Percentiles rank a stretch among this genome's conserved stretches.
These are phyloP conservation scores for Chloroceryle amazona DNA, from an alignment of 2,797 vertebrate species.

Conservation along the genomic window DNA sequence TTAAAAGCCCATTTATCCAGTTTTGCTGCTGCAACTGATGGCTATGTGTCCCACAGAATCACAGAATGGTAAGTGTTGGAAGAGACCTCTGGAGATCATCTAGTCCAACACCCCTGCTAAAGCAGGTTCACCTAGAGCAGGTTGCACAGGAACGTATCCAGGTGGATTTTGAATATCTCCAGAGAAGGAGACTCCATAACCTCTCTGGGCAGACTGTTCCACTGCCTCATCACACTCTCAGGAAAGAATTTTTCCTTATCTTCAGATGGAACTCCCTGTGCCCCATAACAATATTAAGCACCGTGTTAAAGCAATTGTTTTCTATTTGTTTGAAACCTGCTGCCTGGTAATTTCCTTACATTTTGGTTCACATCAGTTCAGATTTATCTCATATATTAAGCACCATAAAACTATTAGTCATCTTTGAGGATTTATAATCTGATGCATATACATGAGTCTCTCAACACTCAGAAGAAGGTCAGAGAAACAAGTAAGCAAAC, in stretches of 20 bases:
- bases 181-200: too few relatives aligned
- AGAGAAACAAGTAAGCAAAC: not conserved
- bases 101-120: too few relatives aligned
- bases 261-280: not conserved
- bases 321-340: not conserved
- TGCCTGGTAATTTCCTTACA: not conserved
- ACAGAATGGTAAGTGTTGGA: not conserved
- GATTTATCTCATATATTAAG: not conserved
- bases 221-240: too few relatives aligned
- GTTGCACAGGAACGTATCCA: too few relatives aligned
- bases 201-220: too few relatives aligned
- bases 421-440: not conserved
- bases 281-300: not conserved
- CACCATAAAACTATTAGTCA: not conserved
- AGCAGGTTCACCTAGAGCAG: too few relatives aligned
- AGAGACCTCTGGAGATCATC: too few relatives aligned
- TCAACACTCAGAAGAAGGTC: not conserved
- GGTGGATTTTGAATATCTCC: too few relatives aligned
- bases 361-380: not conserved
- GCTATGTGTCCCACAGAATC: not conserved
- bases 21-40: not conserved
- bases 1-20: not conserved
- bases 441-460: not conserved
- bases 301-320: not conserved
- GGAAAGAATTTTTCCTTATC: too few relatives aligned